Conservation (phyloP, 2,113 vertebrate species). For the Calonectris borealis region DNA sequence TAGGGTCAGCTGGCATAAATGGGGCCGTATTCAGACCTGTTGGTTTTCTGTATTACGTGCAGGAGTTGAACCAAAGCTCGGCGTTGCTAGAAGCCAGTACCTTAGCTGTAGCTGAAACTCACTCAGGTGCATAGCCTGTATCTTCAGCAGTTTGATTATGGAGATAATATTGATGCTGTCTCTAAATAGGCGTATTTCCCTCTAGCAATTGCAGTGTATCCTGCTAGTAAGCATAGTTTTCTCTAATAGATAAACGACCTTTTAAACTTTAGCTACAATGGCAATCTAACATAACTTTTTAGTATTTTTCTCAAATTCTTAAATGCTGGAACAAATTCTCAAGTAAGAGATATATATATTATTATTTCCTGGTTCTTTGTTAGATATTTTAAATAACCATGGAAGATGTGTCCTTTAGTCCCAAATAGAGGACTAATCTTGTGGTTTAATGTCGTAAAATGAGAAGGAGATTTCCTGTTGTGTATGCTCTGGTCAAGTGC, state of each 20-base stretch:
- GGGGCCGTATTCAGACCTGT: neutral
- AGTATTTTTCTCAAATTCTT: neutral
- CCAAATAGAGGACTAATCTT: neutral
- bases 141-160: neutral
- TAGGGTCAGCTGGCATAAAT: neutral
- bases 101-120: neutral
- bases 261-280: neutral
- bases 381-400: neutral
- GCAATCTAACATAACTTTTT: neutral
- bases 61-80: neutral
- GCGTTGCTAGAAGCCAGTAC: neutral
- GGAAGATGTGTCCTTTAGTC: neutral
- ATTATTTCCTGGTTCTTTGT: neutral
- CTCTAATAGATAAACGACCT: neutral
- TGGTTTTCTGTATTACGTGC: neutral
- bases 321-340: neutral
- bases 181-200: accelerated
- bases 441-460: neutral
- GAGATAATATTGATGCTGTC: neutral
- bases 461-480: neutral
- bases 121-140: no score
- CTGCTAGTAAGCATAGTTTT: neutral
- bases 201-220: neutral
- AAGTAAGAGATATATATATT: neutral
- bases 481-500: neutral